These are phyloP conservation scores for Macropis europaea DNA, from an alignment of 2,888 invertebrate species.

Conservation along the genomic window DNA sequence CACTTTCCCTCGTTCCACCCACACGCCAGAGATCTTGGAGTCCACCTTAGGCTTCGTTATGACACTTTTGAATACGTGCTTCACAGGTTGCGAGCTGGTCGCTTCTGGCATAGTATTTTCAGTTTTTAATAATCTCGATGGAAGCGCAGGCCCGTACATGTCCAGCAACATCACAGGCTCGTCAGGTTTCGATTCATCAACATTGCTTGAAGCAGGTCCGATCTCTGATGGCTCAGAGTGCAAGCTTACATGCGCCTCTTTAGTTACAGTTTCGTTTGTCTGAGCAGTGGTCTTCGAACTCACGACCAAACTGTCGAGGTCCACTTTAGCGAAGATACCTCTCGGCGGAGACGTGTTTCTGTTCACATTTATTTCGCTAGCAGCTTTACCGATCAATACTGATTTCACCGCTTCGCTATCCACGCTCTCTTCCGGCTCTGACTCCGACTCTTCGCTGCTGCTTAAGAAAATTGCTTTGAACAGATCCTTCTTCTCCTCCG, in stretches of 20 bases:
- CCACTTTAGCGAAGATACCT: constrained; percentile 86
- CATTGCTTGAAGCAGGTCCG: not conserved
- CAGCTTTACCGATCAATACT: constrained; percentile 73
- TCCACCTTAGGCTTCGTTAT: constrained; percentile 54
- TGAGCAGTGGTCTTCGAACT: constrained; percentile 4
- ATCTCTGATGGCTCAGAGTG: not conserved
- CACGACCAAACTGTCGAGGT: constrained; percentile 82
- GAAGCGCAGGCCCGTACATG: constrained; percentile 84
- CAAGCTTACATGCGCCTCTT: constrained; percentile 26
- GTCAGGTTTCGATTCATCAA: not conserved
- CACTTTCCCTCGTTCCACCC: constrained; percentile 67
- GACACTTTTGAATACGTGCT: constrained; percentile 66
- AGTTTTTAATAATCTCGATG: constrained; percentile 76
- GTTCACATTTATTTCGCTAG: constrained; percentile 82
- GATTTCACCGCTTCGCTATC: constrained; percentile 69
- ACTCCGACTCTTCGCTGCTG: constrained; percentile 86
- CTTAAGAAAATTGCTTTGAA: constrained; percentile 94
- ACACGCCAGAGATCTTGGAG: constrained; percentile 56
- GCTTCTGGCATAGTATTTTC: constrained; percentile 29
- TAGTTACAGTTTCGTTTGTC: constrained; percentile 1
- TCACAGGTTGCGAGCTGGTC: constrained; percentile 31
- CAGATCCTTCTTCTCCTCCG: constrained; percentile 86
- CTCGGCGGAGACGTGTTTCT: constrained; percentile 86
- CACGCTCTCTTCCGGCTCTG: constrained; percentile 76
- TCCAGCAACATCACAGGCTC: constrained; percentile 63